Evolutionary conservation across 2,888 invertebrate species (phyloP).

Genomic region (Perdita meconis): DNA sequence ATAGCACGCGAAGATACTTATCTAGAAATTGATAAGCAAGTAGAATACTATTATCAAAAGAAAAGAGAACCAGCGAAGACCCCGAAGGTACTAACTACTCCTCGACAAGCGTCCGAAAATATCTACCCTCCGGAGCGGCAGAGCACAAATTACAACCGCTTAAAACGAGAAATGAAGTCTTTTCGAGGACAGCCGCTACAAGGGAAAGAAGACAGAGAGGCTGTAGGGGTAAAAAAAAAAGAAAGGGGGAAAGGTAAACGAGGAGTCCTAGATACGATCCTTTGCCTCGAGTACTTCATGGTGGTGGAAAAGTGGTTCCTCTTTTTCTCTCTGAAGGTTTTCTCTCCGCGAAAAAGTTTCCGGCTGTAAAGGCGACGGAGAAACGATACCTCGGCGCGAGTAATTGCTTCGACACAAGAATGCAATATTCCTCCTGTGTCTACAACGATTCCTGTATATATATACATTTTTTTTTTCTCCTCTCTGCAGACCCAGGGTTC

Average conservation of each 20-base stretch:
- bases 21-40: too few species aligned
- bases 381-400: slow-evolving; percentile 66
- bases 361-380: slow-evolving; percentile 52
- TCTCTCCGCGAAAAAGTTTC: slow-evolving; percentile 41
- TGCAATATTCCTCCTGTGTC: slow-evolving; percentile 74
- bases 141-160: slow-evolving; percentile 38
- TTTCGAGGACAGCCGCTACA: slow-evolving; percentile 40
- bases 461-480: slow-evolving; percentile 41
- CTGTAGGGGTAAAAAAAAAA: background rate
- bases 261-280: slow-evolving; percentile 59
- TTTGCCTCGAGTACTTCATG: slow-evolving; percentile 55
- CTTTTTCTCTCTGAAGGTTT: slow-evolving; percentile 1
- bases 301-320: slow-evolving; percentile 43
- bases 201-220: slow-evolving; percentile 48
- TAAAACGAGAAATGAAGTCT: slow-evolving; percentile 64
- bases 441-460: slow-evolving; percentile 45
- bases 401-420: slow-evolving; percentile 79
- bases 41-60: background rate
- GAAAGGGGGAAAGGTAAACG: slow-evolving; percentile 49
- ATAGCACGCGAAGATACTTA: too few species aligned
- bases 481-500: slow-evolving; percentile 1
- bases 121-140: slow-evolving; percentile 7
- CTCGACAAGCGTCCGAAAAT: background rate
- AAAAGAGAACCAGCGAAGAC: background rate
- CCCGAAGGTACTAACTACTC: background rate